Percentiles rank a stretch among this genome's conserved stretches.
Evolutionary conservation across 2,113 vertebrate genomes (phyloP).

Genomic region (Barnardius zonarius): DNA sequence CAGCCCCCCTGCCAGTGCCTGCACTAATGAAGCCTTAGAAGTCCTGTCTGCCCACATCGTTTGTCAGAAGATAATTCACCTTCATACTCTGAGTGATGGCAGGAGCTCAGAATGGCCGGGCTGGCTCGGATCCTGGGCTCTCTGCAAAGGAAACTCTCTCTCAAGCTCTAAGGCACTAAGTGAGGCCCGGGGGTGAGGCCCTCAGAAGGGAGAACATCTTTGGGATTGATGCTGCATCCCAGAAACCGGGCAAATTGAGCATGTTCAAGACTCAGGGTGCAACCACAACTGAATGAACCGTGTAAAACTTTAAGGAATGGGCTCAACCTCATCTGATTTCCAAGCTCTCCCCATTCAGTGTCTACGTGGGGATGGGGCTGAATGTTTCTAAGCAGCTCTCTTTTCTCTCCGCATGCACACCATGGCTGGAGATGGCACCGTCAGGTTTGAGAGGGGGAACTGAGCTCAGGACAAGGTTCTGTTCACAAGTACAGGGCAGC

Average conservation of each 20-base stretch:
- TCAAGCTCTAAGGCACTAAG: not conserved
- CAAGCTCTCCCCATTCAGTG: fast-evolving
- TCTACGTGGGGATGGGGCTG: not conserved
- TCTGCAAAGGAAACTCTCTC: not conserved
- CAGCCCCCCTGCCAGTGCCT: not conserved
- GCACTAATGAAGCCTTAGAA: slow-evolving; percentile 31
- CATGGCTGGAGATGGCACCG: not conserved
- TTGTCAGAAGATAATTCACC: not conserved
- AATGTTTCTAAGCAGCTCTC: not conserved
- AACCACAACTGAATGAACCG: not conserved
- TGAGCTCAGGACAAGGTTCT: not conserved
- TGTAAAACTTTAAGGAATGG: fast-evolving
- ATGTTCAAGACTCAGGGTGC: not conserved
- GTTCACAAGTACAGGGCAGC: not conserved
- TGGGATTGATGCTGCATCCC: not conserved
- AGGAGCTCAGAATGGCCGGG: not conserved
- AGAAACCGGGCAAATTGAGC: not conserved
- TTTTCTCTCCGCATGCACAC: not conserved
- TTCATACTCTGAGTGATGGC: not conserved
- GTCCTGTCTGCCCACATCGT: not conserved
- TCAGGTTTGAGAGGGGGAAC: not conserved
- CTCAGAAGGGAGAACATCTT: not conserved
- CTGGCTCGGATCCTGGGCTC: not conserved
- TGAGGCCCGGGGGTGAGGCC: not conserved
- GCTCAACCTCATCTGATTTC: not conserved